Conservation (phyloP, 2,888 invertebrate genomes). For the Nezara viridula region DNA sequence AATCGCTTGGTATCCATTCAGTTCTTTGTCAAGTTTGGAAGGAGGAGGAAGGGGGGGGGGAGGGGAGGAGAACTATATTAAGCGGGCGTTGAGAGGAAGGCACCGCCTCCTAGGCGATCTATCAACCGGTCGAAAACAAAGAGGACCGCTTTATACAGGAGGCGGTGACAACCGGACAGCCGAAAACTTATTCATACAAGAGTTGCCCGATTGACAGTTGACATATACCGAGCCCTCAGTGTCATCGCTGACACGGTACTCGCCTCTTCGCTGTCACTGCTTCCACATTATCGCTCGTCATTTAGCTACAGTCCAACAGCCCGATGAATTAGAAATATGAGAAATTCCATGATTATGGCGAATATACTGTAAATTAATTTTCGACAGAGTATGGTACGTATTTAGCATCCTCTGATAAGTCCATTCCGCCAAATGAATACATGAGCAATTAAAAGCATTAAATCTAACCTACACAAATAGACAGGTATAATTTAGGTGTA, state of each 20-base stretch:
- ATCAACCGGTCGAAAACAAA: background rate
- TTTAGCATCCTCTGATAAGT: background rate
- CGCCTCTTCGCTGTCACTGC: background rate
- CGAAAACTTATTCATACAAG: conserved; percentile 35
- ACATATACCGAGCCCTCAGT: background rate
- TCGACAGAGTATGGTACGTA: background rate
- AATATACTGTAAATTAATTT: background rate
- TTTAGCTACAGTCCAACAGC: background rate
- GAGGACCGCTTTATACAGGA: background rate
- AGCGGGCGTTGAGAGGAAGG: background rate
- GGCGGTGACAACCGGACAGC: background rate
- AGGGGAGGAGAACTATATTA: background rate
- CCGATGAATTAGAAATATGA: background rate
- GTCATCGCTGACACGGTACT: background rate
- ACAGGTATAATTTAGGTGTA: background rate
- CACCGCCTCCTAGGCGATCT: background rate
- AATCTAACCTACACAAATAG: background rate
- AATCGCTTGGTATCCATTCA: background rate
- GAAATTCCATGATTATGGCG: too few species aligned
- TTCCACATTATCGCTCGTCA: background rate
- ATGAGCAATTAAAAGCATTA: background rate
- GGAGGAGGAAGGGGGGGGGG: background rate
- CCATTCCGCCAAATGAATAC: background rate
- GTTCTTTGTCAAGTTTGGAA: background rate
- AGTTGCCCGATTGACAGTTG: conserved; percentile 7